A percentile compares a stretch with the other conserved stretches of the same genome.
phyloP scores from a whole-genome alignment of 1,140 invertebrate species.

The Cherax destructor region DNA sequence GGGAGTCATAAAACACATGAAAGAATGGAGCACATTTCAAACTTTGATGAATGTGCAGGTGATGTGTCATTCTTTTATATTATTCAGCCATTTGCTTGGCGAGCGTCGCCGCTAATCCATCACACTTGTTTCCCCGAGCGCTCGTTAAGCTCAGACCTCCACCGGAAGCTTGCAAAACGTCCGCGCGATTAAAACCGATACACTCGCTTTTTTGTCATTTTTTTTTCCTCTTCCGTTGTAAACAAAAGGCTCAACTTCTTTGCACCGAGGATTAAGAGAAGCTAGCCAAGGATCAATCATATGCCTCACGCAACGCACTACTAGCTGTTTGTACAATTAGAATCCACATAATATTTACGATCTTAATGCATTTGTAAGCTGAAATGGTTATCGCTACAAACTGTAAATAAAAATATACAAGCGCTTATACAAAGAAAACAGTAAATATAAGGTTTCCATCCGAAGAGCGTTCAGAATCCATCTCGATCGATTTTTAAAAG shows the following conservation, averaged over 20 bases:
- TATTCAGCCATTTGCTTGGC: conserved; percentile 31
- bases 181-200: neutral
- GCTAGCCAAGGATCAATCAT: no score
- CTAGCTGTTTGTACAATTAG: no score
- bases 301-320: no score
- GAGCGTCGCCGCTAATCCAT: conserved; percentile 2
- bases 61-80: conserved; percentile 39
- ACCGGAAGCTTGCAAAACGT: neutral
- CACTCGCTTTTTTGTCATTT: neutral
- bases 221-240: neutral
- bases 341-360: no score
- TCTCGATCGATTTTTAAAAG: conserved; percentile 64
- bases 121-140: conserved; percentile 10
- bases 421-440: neutral
- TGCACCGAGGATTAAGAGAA: neutral
- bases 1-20: neutral
- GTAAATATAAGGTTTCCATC: conserved; percentile 6
- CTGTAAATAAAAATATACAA: no score
- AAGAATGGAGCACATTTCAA: neutral
- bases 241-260: neutral
- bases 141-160: neutral
- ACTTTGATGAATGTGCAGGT: conserved; percentile 45
- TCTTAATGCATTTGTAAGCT: no score
- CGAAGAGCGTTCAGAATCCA: conserved; percentile 55
- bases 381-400: no score